These are phyloP conservation scores for Pogonocherus hispidulus DNA, from an alignment of 2,888 invertebrate species.

Conservation along the genomic window DNA sequence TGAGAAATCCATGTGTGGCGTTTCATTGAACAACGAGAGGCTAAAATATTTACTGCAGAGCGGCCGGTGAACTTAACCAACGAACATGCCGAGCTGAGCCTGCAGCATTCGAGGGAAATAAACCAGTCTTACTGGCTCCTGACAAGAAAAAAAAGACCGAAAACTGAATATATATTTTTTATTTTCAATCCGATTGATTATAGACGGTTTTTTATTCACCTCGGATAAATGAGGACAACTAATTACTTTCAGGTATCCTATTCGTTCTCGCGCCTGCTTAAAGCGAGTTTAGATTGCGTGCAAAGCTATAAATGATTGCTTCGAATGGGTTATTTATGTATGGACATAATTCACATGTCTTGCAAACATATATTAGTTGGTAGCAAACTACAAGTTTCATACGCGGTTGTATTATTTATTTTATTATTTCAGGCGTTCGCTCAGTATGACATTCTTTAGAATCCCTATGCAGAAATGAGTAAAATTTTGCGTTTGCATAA, in stretches of 20 bases:
- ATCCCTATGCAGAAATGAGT: slow-evolving; percentile 22
- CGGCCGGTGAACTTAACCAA: slow-evolving; percentile 63
- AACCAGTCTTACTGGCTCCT: slow-evolving; percentile 66
- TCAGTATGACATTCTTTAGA: slow-evolving; percentile 55
- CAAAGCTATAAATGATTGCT: slow-evolving; percentile 61
- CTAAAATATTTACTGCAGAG: slow-evolving; percentile 66
- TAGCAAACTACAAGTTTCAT: slow-evolving; percentile 65
- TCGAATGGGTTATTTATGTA: slow-evolving; percentile 61
- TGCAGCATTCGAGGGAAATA: slow-evolving; percentile 56
- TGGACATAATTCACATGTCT: slow-evolving; percentile 64
- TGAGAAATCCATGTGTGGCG: slow-evolving; percentile 61
- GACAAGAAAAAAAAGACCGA: slow-evolving; percentile 54
- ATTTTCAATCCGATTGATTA: slow-evolving; percentile 30
- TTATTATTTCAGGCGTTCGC: slow-evolving; percentile 57
- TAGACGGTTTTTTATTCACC: slow-evolving; percentile 19
- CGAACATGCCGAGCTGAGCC: slow-evolving; percentile 40
- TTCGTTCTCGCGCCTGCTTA: slow-evolving; percentile 48
- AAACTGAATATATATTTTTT: slow-evolving; percentile 59
- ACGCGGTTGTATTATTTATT: slow-evolving; percentile 62
- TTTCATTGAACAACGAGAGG: slow-evolving; percentile 62
- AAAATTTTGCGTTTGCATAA: slow-evolving; percentile 22
- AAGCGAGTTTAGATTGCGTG: slow-evolving; percentile 62
- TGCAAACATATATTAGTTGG: slow-evolving; percentile 65
- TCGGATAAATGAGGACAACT: slow-evolving; percentile 41
- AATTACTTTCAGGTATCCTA: slow-evolving; percentile 45